phyloP scores from a whole-genome alignment of 1,140 invertebrate species.

The Linepithema humile region DNA sequence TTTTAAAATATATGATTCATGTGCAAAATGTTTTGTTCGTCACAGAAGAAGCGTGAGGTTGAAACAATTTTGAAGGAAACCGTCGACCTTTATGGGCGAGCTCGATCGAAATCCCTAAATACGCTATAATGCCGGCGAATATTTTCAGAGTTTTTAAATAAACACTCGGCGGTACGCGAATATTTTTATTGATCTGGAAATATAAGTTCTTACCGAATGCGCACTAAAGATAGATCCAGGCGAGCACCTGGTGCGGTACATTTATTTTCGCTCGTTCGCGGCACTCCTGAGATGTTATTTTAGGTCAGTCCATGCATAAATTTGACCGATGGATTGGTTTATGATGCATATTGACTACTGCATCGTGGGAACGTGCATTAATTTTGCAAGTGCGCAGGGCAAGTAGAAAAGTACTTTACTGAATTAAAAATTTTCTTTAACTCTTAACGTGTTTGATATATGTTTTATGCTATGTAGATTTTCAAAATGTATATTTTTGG shows the following conservation, averaged over 20 bases:
- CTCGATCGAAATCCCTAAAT: not conserved
- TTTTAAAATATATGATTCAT: slow-evolving; percentile 63
- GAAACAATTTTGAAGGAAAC: not conserved
- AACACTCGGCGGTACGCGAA: not conserved
- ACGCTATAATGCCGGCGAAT: not conserved
- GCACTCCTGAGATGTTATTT: slow-evolving; percentile 4
- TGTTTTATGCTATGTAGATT: not conserved
- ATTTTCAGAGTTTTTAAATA: slow-evolving; percentile 33
- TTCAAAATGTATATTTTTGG: not conserved
- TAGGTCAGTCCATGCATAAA: slow-evolving; percentile 11
- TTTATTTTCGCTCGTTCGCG: slow-evolving; percentile 41
- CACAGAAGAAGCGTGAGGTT: too few species aligned
- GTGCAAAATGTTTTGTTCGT: not conserved
- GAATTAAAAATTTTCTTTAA: not conserved
- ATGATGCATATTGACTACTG: not conserved
- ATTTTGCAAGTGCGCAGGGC: not conserved
- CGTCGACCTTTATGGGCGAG: not conserved
- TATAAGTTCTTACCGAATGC: not conserved
- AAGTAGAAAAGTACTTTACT: not conserved
- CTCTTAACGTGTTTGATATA: not conserved
- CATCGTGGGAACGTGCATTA: not conserved
- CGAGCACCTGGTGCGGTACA: slow-evolving; percentile 14
- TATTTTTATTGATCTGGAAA: slow-evolving; percentile 43
- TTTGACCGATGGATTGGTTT: not conserved
- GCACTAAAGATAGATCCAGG: slow-evolving; percentile 40